Base-by-base conservation (phyloP, 1,140 invertebrate genomes). In the Arctopsyche grandis region DNA sequence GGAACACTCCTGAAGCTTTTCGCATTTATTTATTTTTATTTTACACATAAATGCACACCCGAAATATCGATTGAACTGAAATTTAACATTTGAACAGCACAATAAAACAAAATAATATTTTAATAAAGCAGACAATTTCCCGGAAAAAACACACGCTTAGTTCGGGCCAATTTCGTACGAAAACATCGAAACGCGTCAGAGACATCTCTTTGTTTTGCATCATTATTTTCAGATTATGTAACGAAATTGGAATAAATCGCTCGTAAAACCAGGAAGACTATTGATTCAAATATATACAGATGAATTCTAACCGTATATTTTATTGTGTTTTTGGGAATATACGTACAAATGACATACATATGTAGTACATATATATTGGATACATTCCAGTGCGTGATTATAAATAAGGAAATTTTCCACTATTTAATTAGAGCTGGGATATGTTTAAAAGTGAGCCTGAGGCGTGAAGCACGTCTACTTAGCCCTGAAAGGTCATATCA, bases 401-500 rank as follows among this genome's bases (percentile, higher is more conserved):
- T 38, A 38, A 38, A 38, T 4, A 4, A 38, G 1, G 29, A 38
- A 38, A 38, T 38, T 38, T 60, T 60, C 56, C 7, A 9, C 16
- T 19, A 19, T 60, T 60, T 60, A 1, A 19, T 19, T 21, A 5
- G 16, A 9, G 16, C 19, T 60, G 9, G 21, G 19, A 60, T 60
- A 19, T 60, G 16, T 60, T 60, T 60, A 60, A 9, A 60, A 60
- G 16, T 60, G 19, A 1, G 56, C 56, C 56, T 21, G 14, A 1
- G 16, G 56, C 56, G 56, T 60, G 56, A 60, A 60, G 16, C 56
- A 19, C 16, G 56, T 21, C 16, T 21, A 9, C 14, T 16, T 60
- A 60, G 29, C 1, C 29, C 29, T 38, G 16, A 60, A 60, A 60
- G 56, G 56, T 60, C 16, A 60, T 60, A 60, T 60, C 56, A 60